Evolutionary conservation across 2,113 vertebrate genomes (phyloP).

Genomic region (Oceanites oceanicus): DNA sequence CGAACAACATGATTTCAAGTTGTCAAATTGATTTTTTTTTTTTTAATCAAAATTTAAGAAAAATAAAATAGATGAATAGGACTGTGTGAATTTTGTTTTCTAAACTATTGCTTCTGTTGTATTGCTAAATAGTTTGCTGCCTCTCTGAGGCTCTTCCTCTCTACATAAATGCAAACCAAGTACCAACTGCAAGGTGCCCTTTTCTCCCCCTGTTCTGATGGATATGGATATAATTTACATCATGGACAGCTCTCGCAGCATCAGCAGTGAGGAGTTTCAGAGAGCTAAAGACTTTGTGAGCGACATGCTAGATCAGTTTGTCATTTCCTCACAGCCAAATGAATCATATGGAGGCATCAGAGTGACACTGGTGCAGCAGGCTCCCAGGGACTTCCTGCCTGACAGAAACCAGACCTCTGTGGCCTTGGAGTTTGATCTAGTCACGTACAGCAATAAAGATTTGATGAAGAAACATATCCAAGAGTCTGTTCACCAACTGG

Average conservation of each 20-base stretch:
- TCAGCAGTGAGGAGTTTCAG: constrained; percentile 72
- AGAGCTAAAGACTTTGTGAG: constrained; percentile 77
- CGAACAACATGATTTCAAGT: background rate
- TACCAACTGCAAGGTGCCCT: constrained; percentile 50
- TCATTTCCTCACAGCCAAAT: constrained; percentile 64
- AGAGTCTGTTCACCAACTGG: constrained; percentile 58
- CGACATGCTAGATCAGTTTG: constrained; percentile 76
- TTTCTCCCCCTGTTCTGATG: constrained; percentile 38
- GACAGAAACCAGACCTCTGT: constrained; percentile 25
- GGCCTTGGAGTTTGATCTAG: constrained; percentile 76
- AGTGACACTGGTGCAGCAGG: constrained; percentile 79
- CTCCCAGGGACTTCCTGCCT: constrained; percentile 48
- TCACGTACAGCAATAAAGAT: constrained; percentile 31
- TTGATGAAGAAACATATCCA: constrained; percentile 77
- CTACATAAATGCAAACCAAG: constrained; percentile 80
- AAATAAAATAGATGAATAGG: background rate
- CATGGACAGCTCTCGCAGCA: constrained; percentile 79
- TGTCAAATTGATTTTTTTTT: background rate
- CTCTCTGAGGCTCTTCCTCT: background rate
- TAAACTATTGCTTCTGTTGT: background rate
- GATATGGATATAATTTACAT: constrained; percentile 81
- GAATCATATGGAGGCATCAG: constrained; percentile 42
- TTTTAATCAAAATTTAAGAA: background rate
- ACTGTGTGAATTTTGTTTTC: background rate
- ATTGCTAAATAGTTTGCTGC: background rate